phyloP scores from a whole-genome alignment of 1,140 invertebrate genomes.

The Drosophila pectinifera region DNA sequence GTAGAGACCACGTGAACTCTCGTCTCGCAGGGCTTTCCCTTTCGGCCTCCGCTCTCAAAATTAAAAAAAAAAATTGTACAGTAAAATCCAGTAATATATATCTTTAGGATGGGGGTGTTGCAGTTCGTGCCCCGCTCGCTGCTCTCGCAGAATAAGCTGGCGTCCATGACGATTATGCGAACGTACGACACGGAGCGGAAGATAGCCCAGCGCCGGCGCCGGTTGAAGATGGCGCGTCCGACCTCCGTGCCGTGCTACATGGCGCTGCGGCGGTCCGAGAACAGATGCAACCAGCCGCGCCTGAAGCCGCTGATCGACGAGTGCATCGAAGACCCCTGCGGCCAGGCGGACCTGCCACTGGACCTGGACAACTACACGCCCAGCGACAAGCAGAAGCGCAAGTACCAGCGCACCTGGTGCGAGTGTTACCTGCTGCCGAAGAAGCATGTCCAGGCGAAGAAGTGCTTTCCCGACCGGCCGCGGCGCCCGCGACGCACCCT shows the following conservation, averaged over 20 bases:
- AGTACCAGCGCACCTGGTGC: slow-evolving; percentile 47
- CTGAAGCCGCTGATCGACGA: not conserved
- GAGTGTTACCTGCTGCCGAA: slow-evolving; percentile 8
- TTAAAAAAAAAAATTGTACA: slow-evolving; percentile 11
- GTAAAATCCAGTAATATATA: not conserved
- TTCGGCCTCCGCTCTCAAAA: slow-evolving; percentile 10
- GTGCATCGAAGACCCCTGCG: slow-evolving; percentile 26
- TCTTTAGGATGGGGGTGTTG: not conserved
- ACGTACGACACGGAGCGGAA: not conserved
- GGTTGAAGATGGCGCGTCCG: not conserved
- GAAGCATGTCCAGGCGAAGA: not conserved
- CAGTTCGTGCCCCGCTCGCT: not conserved
- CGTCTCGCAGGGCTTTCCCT: not conserved
- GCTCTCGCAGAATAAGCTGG: not conserved
- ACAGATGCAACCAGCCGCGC: not conserved
- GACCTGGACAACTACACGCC: slow-evolving; percentile 35
- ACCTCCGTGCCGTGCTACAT: not conserved
- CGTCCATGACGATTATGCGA: not conserved
- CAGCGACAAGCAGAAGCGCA: slow-evolving; percentile 21
- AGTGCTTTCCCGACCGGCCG: slow-evolving; percentile 10
- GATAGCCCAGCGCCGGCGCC: not conserved
- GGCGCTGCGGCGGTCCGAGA: slow-evolving; percentile 12
- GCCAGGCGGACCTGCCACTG: not conserved
- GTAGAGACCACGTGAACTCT: not conserved
- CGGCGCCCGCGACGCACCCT: not conserved